Base-by-base conservation (phyloP, 2,113 vertebrate species). In the Procavia capensis region DNA sequence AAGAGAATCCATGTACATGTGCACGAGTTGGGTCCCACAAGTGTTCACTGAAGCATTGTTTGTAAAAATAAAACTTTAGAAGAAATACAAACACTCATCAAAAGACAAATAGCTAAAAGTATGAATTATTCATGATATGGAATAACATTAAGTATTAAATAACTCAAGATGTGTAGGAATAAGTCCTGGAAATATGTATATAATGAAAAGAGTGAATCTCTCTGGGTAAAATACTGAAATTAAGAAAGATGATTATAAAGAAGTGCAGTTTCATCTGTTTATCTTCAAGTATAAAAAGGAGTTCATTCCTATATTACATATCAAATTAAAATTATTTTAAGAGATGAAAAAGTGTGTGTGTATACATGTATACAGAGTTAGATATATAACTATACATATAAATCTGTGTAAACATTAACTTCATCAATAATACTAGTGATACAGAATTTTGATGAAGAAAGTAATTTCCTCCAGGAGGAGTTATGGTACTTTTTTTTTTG, bases 101-200 rank as follows among this genome's bases (percentile, higher is more conserved):
- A 85, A 27, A 85, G 36, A 88, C 24, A 90, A 86, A 86, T 59
- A 63, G 47, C 6, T 90, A 78, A 89, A 87, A 83, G 76, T 78
- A 94, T 89, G n/a, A 89, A 91, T 89, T 80, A 96, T 89, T 89
- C 88, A 95, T 43, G 43, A 27, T 59, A 63, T 4, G 19, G 43
- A 94, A 86, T 54, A 90, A 39, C 31, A 68, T 11, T 93, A 16
- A 84, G 19, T 24, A 75, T 29, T 11, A 74, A 47, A 76, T 68
- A 87, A 13, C 81, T 90, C 34, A 68, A 66, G 64, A 68, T 34
- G 31, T 16, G 61, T 27, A 54, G 10, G 16, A 64, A 10, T 45
- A 94, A 88, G 50, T 25, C 4, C 39, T 85, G 10, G 22, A 54
- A 72, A 45, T 34, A 70, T 47, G 45, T 47, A 74, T 79, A 88